phyloP scores from a whole-genome alignment of 1,140 invertebrate genomes.

The Archivesica marissinica region DNA sequence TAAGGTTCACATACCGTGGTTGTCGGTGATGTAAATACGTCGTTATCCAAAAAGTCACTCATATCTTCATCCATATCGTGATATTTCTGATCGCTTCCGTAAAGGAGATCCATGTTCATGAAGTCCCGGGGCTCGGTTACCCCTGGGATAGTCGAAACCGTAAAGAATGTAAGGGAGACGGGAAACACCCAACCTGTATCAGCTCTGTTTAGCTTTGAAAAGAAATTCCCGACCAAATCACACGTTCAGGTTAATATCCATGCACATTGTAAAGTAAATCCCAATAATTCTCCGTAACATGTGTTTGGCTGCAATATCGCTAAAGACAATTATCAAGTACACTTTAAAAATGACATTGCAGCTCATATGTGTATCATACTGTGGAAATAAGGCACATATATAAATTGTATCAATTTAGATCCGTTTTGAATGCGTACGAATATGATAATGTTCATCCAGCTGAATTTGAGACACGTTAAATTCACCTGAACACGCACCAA shows the following conservation, averaged over 20 bases:
- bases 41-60: conserved; percentile 75
- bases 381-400: background rate
- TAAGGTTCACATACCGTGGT: conserved; percentile 61
- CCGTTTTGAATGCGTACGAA: conserved; percentile 46
- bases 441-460: conserved; percentile 52
- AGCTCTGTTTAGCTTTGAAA: conserved; percentile 51
- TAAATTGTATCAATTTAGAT: background rate
- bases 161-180: conserved; percentile 41
- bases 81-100: conserved; percentile 79
- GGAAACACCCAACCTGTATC: conserved; percentile 53
- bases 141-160: conserved; percentile 75
- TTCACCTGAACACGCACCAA: conserved; percentile 37
- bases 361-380: background rate
- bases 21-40: conserved; percentile 73
- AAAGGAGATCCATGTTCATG: conserved; percentile 80
- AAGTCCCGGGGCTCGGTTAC: conserved; percentile 74
- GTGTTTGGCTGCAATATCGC: background rate
- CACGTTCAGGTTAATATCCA: background rate
- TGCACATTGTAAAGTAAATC: conserved; percentile 56
- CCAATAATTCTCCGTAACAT: conserved; percentile 20
- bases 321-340: background rate
- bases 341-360: background rate
- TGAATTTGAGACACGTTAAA: conserved; percentile 51
- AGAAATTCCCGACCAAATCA: conserved; percentile 55
- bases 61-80: conserved; percentile 78